Conservation (phyloP, 1,140 invertebrate genomes). For the Amphibalanus amphitrite region DNA sequence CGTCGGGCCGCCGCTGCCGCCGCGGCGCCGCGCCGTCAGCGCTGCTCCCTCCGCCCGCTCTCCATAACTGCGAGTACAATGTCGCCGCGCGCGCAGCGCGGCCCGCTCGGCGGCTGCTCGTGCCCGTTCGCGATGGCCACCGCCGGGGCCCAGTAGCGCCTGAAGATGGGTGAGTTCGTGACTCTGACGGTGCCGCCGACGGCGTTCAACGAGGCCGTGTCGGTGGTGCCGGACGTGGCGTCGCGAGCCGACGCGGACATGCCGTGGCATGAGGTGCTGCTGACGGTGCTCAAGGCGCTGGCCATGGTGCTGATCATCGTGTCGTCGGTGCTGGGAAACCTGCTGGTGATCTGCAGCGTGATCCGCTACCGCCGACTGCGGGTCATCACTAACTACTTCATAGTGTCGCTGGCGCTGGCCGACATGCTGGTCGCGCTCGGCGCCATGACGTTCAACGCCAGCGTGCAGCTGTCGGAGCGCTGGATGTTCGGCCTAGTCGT, state of each 20-base stretch:
- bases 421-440: conserved; percentile 80
- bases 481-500: conserved; percentile 78
- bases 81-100: too few species aligned
- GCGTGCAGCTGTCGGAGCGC: conserved; percentile 52
- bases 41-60: too few species aligned
- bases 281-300: conserved; percentile 47
- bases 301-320: conserved; percentile 67
- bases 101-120: too few species aligned
- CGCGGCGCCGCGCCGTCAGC: neutral
- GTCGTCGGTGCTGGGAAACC: conserved; percentile 69
- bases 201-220: neutral
- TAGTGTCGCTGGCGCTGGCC: conserved; percentile 77
- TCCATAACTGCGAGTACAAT: neutral
- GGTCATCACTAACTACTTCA: conserved; percentile 86
- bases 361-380: conserved; percentile 50
- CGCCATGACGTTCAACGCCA: conserved; percentile 91
- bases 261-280: conserved; percentile 25
- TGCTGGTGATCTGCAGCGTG: conserved; percentile 61
- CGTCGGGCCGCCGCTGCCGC: neutral
- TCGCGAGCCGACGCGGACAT: conserved; percentile 2
- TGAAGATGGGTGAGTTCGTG: neutral
- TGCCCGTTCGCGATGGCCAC: neutral
- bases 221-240: too few species aligned
- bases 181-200: neutral
- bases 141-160: neutral